phyloP scores from a whole-genome alignment of 1,140 invertebrate genomes.

The Lerema accius region DNA sequence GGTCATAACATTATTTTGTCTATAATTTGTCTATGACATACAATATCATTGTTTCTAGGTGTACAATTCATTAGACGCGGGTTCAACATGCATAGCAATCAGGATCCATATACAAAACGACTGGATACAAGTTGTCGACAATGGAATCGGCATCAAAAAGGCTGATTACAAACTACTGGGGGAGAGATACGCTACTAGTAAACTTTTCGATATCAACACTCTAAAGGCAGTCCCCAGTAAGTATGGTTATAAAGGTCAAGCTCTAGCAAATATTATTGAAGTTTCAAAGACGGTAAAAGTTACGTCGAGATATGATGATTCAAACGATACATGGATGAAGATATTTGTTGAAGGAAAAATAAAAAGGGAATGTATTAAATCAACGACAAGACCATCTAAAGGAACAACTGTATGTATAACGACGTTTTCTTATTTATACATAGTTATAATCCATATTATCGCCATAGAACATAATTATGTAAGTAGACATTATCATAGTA shows the following conservation, averaged over 20 bases:
- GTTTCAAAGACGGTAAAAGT: conserved; percentile 83
- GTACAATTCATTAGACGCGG: conserved; percentile 86
- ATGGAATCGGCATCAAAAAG: conserved; percentile 84
- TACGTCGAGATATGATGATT: conserved; percentile 71
- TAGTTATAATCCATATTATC: too few relatives aligned
- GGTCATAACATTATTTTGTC: too few relatives aligned
- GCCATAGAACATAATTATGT: too few relatives aligned
- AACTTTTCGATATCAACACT: conserved; percentile 81
- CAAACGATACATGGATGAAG: conserved; percentile 77
- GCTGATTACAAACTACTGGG: conserved; percentile 83
- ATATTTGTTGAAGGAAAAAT: conserved; percentile 56
- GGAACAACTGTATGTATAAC: conserved; percentile 84
- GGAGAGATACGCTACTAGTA: conserved; percentile 85
- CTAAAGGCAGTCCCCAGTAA: conserved; percentile 79
- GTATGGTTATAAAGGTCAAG: conserved; percentile 86
- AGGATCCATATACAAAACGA: conserved; percentile 83
- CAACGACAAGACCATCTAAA: conserved; percentile 75
- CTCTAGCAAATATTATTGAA: conserved; percentile 84
- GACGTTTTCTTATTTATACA: neutral
- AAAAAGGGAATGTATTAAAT: conserved; percentile 51
- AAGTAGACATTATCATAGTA: too few relatives aligned
- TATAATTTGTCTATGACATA: too few relatives aligned
- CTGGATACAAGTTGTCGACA: conserved; percentile 87
- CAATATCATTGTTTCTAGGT: conserved; percentile 68
- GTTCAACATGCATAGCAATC: conserved; percentile 85